Base-by-base conservation (phyloP, 2,113 vertebrate species). In the Chionis minor region DNA sequence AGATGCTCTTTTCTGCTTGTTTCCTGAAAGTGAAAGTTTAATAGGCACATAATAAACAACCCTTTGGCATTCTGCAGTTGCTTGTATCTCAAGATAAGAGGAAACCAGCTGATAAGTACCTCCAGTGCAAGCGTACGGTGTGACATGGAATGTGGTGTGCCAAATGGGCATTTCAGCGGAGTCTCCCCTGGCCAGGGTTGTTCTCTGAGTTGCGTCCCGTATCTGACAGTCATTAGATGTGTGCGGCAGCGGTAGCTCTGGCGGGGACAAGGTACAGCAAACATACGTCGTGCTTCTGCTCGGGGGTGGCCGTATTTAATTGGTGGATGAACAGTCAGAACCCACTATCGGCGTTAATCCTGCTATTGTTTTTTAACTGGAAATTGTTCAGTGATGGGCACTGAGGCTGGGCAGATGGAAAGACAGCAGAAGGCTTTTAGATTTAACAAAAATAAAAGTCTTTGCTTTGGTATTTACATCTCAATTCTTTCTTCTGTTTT, bases 191-290 rank as follows among this genome's bases (percentile, higher is more conserved):
- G 72, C 52, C 40, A 12, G n/a, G 4, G 59, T 30, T 79, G 45
- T 10, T 15, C 28, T 59, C 52, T 35, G 26, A 6, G n/a, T 14
- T 87, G 73, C 7, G 0, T 75, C 75, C 52, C 20, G 28, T 49
- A 0, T 33, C 55, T 32, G 26, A 8, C 17, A 16, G 47, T 80
- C 27, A 3, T 10, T 5, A 11, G 20, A 4, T 32, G 21, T 4
- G 32, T 59, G 75, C 59, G 54, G 67, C 86, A 65, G 89, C 11
- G 2, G 91, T 32, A 66, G 80, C 82, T 61, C 52, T 65, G 79
- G 4, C 0, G 1, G 71, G 40, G 32, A 66, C 55, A 42, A 62
- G 42, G n/a, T 40, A 5, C 51, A 74, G 52, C 67, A 40, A 38
- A 30, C 51, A 18, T 20, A 3, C 1, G 24, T 24, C 40, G 35